Percentiles rank a stretch among this genome's conserved stretches.
These are phyloP conservation scores for Okapia johnstoni DNA, from an alignment of 2,113 vertebrate species.

Conservation along the genomic window DNA sequence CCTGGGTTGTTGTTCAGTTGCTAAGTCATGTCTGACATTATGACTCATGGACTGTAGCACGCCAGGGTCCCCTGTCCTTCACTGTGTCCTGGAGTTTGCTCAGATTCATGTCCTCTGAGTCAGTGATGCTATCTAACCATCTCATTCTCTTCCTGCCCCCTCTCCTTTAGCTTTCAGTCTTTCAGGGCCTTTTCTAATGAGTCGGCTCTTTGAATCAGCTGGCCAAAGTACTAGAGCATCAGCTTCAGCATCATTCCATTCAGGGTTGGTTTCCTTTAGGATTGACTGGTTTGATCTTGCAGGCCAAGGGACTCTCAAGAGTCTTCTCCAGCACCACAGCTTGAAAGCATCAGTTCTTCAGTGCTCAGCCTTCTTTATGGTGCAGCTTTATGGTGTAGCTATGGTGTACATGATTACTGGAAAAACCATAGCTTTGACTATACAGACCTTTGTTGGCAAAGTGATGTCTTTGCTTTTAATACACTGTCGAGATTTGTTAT, in stretches of 20 bases:
- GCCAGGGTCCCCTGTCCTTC: neutral
- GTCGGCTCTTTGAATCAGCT: neutral
- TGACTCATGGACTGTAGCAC: neutral
- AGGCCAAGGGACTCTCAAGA: neutral
- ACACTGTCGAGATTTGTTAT: neutral
- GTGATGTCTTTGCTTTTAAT: neutral
- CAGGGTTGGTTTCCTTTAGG: neutral
- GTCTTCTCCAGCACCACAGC: neutral
- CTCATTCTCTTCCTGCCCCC: neutral
- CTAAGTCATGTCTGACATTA: neutral
- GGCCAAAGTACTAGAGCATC: neutral
- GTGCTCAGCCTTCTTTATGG: neutral
- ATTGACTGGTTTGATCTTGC: neutral
- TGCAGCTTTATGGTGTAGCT: too few relatives aligned
- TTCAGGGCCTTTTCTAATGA: neutral
- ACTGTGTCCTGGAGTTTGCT: neutral
- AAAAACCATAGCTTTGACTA: neutral
- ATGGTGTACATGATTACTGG: neutral
- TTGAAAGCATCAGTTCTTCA: neutral
- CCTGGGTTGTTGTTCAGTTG: neutral
- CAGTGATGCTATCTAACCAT: neutral
- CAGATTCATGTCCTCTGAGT: neutral
- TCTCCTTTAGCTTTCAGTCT: neutral
- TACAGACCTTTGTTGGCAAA: neutral
- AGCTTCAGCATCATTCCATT: neutral